Percentiles rank a stretch among this genome's conserved stretches.
Evolutionary conservation across 2,797 vertebrate species (phyloP).

Genomic region (Clarias fuscus): DNA sequence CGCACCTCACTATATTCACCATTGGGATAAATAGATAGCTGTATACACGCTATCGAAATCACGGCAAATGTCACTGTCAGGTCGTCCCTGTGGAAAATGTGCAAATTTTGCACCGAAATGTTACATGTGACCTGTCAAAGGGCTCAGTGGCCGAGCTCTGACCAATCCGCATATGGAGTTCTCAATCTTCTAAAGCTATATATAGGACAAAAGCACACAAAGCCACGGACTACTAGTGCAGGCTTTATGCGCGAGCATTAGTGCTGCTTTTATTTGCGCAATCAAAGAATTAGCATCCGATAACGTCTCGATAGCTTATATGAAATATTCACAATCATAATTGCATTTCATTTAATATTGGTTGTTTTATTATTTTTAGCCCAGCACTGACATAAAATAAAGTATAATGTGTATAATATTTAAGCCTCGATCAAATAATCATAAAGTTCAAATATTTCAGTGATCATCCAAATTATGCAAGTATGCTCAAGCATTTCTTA

Average conservation of each 20-base stretch:
- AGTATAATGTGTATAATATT: neutral
- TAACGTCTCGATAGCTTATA: no score
- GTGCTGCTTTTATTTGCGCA: neutral
- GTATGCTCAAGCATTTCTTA: neutral
- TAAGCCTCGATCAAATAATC: neutral
- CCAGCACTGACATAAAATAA: neutral
- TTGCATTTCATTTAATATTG: neutral
- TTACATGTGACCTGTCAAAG: constrained; percentile 43
- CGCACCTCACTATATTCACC: neutral
- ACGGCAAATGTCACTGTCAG: neutral
- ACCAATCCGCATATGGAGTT: constrained; percentile 40
- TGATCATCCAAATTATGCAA: neutral
- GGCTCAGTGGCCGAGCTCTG: constrained; percentile 31
- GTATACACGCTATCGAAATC: neutral
- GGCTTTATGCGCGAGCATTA: neutral
- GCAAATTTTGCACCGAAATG: constrained; percentile 29
- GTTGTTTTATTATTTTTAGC: neutral
- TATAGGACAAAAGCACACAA: constrained; percentile 6
- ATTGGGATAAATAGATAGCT: neutral
- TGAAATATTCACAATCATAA: neutral
- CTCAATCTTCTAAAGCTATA: constrained; percentile 20
- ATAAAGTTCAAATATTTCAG: neutral
- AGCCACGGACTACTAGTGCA: neutral
- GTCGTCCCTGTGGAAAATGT: constrained; percentile 3
- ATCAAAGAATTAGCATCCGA: neutral